Percentiles rank a stretch among this genome's conserved stretches.
Conservation (phyloP, 2,113 vertebrate species). For the Sturnus vulgaris region DNA sequence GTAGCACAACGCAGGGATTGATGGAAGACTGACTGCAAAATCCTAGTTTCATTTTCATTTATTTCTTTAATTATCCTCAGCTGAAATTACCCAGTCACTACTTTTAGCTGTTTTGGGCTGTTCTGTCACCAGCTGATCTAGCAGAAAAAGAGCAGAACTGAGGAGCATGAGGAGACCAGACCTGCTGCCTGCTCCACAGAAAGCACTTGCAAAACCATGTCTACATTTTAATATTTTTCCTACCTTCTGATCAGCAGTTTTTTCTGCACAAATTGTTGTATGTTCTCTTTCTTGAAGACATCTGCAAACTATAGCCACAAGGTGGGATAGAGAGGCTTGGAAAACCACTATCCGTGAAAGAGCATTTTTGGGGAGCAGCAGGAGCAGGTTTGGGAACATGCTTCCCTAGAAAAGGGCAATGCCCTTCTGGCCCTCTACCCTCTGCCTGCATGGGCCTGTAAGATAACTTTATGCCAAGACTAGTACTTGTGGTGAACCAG, state of each 20-base stretch:
- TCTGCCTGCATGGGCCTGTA: not conserved
- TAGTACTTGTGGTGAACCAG: not conserved
- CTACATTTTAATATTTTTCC: not conserved
- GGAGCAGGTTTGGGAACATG: not conserved
- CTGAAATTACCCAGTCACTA: not conserved
- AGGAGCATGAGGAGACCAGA: not conserved
- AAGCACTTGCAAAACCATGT: not conserved
- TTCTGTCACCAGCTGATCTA: not conserved
- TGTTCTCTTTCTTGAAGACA: not conserved
- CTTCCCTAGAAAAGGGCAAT: not conserved
- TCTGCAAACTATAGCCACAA: not conserved
- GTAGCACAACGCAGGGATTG: not conserved
- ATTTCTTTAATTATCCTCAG: not conserved
- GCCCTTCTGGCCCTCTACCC: not conserved
- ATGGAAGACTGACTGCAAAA: not conserved
- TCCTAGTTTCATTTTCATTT: not conserved
- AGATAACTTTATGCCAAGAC: not conserved
- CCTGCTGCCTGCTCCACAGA: not conserved
- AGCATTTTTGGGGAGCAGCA: not conserved
- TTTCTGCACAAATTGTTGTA: not conserved
- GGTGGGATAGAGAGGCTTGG: not conserved
- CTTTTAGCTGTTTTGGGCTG: not conserved
- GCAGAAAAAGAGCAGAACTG: not conserved
- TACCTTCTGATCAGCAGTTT: not conserved
- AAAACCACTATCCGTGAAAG: not conserved